These are phyloP conservation scores for Brachionus asplanchnoidis DNA, from an alignment of 1,140 invertebrate species.

Conservation along the genomic window DNA sequence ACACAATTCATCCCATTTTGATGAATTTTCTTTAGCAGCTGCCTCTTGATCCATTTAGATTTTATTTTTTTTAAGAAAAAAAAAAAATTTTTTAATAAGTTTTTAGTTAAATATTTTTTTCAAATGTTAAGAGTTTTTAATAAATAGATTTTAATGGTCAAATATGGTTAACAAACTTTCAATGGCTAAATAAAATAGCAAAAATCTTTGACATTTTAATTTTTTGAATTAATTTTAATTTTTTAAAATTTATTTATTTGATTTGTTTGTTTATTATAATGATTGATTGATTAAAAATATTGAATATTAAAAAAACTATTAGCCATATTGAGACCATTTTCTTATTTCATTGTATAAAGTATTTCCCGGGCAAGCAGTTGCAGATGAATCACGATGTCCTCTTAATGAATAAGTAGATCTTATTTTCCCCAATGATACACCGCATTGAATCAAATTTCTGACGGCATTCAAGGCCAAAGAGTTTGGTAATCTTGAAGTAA, in stretches of 20 bases:
- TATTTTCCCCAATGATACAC: slow-evolving; percentile 43
- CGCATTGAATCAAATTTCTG: slow-evolving; percentile 46
- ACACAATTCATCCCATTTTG: slow-evolving; percentile 30
- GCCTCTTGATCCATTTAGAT: background rate
- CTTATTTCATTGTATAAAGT: slow-evolving; percentile 46
- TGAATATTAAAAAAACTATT: background rate
- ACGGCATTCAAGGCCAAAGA: slow-evolving; percentile 44
- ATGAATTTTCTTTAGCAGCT: background rate
- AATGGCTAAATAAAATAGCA: background rate
- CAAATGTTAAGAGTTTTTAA: background rate
- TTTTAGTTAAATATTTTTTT: background rate
- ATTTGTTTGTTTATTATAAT: background rate
- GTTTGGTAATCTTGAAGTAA: slow-evolving; percentile 44
- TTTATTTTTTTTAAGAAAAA: too few species aligned
- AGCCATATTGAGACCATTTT: slow-evolving; percentile 4
- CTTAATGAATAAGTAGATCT: slow-evolving; percentile 44
- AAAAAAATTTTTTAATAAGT: background rate
- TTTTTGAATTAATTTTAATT: background rate
- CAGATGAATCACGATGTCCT: slow-evolving; percentile 45
- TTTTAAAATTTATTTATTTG: background rate
- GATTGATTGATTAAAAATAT: background rate
- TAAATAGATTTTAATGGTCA: background rate
- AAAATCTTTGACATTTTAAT: background rate
- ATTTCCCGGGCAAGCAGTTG: slow-evolving; percentile 45
- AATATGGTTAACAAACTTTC: background rate